Percentiles rank a stretch among this genome's conserved stretches.
These are phyloP conservation scores for Melopsittacus undulatus DNA, from an alignment of 2,797 vertebrate species.

Conservation along the genomic window DNA sequence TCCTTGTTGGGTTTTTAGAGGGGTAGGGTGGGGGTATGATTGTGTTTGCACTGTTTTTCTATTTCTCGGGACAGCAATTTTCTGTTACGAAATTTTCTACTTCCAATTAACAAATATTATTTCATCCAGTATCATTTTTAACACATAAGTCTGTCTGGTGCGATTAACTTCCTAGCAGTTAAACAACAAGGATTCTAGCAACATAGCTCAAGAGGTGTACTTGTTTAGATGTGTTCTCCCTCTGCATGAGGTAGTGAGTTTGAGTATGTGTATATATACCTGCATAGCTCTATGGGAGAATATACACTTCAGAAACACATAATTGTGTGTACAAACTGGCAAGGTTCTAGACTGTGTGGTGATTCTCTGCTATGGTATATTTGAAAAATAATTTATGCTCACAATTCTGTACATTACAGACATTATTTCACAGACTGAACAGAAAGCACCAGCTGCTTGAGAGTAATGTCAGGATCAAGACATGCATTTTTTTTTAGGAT, in stretches of 20 bases:
- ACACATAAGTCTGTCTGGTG: neutral
- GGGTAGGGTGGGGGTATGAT: neutral
- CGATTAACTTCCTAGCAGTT: neutral
- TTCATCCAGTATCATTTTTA: neutral
- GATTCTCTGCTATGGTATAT: neutral
- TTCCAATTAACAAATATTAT: neutral
- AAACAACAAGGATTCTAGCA: neutral
- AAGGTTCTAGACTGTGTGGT: neutral
- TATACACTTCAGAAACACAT: neutral
- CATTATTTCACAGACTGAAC: neutral
- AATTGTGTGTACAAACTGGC: neutral
- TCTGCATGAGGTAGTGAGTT: neutral
- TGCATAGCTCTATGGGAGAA: neutral
- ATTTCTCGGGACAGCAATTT: neutral
- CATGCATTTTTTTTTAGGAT: neutral
- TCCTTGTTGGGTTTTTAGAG: neutral
- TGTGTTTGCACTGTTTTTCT: neutral
- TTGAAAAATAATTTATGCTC: neutral
- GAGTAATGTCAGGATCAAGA: neutral
- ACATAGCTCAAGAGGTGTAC: neutral
- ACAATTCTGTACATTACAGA: neutral
- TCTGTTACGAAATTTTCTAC: constrained; percentile 21
- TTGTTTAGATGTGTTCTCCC: neutral
- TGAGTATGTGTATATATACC: neutral
- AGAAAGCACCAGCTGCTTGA: neutral